These are phyloP conservation scores for Turritopsis rubra DNA, from an alignment of 30 jellyfish, hydroid and myxozoan species.

Conservation along the genomic window DNA sequence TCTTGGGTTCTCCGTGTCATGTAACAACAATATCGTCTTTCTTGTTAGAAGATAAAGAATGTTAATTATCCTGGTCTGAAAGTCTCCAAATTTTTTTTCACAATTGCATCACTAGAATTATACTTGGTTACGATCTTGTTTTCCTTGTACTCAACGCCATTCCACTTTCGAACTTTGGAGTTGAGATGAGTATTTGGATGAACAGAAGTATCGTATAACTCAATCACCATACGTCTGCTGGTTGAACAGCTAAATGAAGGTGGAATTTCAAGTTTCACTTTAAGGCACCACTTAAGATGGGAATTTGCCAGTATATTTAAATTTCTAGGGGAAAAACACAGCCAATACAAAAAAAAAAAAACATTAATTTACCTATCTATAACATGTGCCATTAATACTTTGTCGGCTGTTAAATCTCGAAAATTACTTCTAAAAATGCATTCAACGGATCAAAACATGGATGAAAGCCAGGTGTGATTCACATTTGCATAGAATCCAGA, in stretches of 20 bases:
- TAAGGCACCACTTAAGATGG: too few species aligned
- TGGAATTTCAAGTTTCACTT: neutral
- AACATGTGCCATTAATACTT: conserved; percentile 31
- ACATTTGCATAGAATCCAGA: too few species aligned
- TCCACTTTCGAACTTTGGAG: conserved; percentile 14
- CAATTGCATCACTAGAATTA: neutral
- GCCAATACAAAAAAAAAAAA: too few species aligned
- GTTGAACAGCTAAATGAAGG: neutral
- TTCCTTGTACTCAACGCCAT: conserved; percentile 1
- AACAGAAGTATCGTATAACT: conserved; percentile 27
- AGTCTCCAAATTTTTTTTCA: neutral
- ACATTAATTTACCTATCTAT: conserved; percentile 6
- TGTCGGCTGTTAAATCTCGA: conserved; percentile 25
- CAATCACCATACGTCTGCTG: conserved; percentile 12
- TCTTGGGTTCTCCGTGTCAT: too few species aligned
- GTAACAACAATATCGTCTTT: neutral
- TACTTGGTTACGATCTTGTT: neutral
- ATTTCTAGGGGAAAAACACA: too few species aligned
- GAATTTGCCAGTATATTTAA: too few species aligned
- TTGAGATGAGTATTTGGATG: conserved; percentile 11
- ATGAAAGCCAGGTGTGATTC: too few species aligned
- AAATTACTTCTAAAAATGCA: conserved; percentile 9
- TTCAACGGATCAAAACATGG: too few species aligned
- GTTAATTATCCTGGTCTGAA: conserved; percentile 4
- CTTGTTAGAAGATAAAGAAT: neutral